These are phyloP conservation scores for Arrhamphus sclerolepis DNA, from an alignment of 2,797 vertebrate species.

Conservation along the genomic window DNA sequence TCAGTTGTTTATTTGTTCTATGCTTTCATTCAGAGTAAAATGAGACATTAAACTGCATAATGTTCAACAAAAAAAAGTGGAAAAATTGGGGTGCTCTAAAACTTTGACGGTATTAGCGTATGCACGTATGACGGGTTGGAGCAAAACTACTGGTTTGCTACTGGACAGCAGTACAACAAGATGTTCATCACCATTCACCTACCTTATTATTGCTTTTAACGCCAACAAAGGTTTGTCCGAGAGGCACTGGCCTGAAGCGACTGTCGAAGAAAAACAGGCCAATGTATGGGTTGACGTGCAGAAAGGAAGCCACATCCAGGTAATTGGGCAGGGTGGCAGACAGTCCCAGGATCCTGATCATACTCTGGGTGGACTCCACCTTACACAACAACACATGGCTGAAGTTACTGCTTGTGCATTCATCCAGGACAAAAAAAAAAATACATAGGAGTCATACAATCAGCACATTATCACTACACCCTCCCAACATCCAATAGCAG, in stretches of 20 bases:
- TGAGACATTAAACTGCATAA: too few species aligned
- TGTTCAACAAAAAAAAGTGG: too few species aligned
- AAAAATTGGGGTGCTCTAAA: too few species aligned
- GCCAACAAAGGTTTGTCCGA: constrained; percentile 94
- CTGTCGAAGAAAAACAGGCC: constrained; percentile 97
- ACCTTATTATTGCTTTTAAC: constrained; percentile 95
- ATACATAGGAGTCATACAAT: too few species aligned
- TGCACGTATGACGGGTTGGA: too few species aligned
- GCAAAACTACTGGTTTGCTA: too few species aligned
- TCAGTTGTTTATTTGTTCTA: too few species aligned
- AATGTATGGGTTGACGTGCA: constrained; percentile 95
- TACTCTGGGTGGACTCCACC: constrained; percentile 99
- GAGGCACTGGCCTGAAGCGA: constrained; percentile 95
- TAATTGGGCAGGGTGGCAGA: constrained; percentile 98
- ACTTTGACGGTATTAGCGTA: too few species aligned
- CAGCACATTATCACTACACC: too few species aligned
- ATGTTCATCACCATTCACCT: background rate
- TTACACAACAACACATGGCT: constrained; percentile 54
- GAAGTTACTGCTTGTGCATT: background rate
- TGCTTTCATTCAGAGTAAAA: too few species aligned
- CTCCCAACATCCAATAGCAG: too few species aligned
- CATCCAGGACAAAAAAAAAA: background rate
- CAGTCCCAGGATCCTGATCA: constrained; percentile 97
- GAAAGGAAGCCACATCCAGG: constrained; percentile 92
- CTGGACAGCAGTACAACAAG: too few species aligned